Conservation (phyloP, 1,140 invertebrate species). For the Luehdorfia chinensis region DNA sequence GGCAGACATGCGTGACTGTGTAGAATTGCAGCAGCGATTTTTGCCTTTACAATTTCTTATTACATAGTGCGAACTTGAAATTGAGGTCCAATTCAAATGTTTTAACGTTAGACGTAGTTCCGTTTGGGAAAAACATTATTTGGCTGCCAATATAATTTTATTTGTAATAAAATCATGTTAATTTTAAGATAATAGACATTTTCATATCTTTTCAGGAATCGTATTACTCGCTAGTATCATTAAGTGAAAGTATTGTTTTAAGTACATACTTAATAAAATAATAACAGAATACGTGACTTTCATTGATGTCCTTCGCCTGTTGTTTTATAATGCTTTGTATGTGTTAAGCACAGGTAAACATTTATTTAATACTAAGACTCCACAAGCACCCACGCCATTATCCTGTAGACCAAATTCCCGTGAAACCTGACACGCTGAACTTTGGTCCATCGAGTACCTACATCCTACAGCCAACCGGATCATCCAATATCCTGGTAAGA, state of each 20-base stretch:
- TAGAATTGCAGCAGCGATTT: too few species aligned
- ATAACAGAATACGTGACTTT: constrained; percentile 45
- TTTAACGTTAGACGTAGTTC: constrained; percentile 55
- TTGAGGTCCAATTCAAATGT: constrained; percentile 72
- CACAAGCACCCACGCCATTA: constrained; percentile 65
- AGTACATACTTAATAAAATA: constrained; percentile 69
- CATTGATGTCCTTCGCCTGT: constrained; percentile 22
- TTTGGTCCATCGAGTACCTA: constrained; percentile 63
- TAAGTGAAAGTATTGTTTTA: constrained; percentile 72
- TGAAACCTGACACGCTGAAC: constrained; percentile 63
- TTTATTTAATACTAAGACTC: constrained; percentile 35
- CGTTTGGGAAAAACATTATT: constrained; percentile 48
- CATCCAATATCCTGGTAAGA: constrained; percentile 72
- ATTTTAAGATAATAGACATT: constrained; percentile 64
- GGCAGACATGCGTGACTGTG: neutral
- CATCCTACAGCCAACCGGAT: constrained; percentile 71
- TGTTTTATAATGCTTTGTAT: constrained; percentile 6
- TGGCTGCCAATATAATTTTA: constrained; percentile 55
- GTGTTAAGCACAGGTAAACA: constrained; percentile 21
- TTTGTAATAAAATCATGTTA: constrained; percentile 73
- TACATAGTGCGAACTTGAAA: constrained; percentile 67
- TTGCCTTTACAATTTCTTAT: constrained; percentile 43
- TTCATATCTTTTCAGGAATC: constrained; percentile 68
- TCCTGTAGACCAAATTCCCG: constrained; percentile 68
- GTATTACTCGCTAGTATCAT: constrained; percentile 72